Evolutionary conservation across 2,113 vertebrate genomes (phyloP).

Genomic region (Cololabis saira): DNA sequence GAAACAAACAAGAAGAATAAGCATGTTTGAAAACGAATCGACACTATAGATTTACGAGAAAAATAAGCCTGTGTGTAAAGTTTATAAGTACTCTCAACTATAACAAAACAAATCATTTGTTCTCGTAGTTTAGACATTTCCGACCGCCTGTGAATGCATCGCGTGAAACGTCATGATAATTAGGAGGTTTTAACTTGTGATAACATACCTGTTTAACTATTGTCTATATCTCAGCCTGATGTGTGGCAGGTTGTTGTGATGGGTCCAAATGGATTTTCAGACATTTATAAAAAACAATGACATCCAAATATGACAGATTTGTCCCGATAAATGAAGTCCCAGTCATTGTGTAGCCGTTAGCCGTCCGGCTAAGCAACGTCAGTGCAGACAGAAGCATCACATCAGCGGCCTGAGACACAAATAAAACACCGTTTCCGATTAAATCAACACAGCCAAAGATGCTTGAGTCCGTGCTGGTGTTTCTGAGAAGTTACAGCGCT

Average conservation of each 20-base stretch:
- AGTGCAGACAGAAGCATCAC: constrained; percentile 38
- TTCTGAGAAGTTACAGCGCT: neutral
- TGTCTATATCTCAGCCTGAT: neutral
- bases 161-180: constrained; percentile 60
- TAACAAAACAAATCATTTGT: too few species aligned
- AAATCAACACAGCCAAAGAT: fast-evolving
- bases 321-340: neutral
- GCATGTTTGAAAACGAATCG: too few species aligned
- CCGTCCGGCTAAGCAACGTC: constrained; percentile 37
- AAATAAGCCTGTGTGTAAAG: too few species aligned
- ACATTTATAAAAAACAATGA: neutral
- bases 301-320: neutral
- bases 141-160: constrained; percentile 39
- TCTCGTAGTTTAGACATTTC: neutral
- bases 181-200: constrained; percentile 60
- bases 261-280: fast-evolving
- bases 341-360: constrained; percentile 51
- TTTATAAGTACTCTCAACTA: too few species aligned
- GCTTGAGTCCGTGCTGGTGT: fast-evolving
- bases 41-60: too few species aligned
- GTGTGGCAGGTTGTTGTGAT: neutral
- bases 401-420: constrained; percentile 36
- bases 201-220: constrained; percentile 25
- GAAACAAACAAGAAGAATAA: too few species aligned
- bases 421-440: neutral